phyloP scores from a whole-genome alignment of 2,113 vertebrate genomes.

The Bubo bubo region DNA sequence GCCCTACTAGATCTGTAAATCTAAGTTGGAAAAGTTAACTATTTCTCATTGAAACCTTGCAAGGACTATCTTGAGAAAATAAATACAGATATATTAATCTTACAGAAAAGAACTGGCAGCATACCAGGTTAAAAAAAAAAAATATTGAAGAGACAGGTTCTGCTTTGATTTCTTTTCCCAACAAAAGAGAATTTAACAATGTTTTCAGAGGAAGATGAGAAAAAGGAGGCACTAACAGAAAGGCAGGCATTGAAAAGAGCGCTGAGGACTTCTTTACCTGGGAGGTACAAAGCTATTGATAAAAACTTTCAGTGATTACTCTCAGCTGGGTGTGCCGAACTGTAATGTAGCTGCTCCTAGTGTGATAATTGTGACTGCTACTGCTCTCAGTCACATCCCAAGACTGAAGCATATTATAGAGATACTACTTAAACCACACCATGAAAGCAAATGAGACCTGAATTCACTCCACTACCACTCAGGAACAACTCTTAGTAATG shows the following conservation, averaged over 20 bases:
- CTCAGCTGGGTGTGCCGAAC: background rate
- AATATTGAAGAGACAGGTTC: background rate
- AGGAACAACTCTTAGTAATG: background rate
- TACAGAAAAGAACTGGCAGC: background rate
- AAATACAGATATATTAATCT: background rate
- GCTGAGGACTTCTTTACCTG: background rate
- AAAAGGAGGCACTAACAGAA: background rate
- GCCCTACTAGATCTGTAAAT: background rate
- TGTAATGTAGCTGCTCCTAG: background rate
- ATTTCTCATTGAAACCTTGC: background rate
- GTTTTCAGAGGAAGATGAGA: background rate
- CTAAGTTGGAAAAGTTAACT: background rate
- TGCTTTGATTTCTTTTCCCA: background rate
- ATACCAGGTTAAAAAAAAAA: background rate
- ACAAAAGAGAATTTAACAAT: background rate
- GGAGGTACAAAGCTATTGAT: background rate
- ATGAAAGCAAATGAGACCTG: background rate
- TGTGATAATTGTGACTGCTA: background rate
- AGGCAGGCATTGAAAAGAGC: background rate
- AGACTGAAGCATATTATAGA: background rate
- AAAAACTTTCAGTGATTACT: background rate
- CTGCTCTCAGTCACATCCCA: background rate
- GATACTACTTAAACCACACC: background rate
- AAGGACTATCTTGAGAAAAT: background rate
- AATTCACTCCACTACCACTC: background rate